These are phyloP conservation scores for Botrylloides violaceus DNA, from an alignment of 23 tunicate species.

Conservation along the genomic window DNA sequence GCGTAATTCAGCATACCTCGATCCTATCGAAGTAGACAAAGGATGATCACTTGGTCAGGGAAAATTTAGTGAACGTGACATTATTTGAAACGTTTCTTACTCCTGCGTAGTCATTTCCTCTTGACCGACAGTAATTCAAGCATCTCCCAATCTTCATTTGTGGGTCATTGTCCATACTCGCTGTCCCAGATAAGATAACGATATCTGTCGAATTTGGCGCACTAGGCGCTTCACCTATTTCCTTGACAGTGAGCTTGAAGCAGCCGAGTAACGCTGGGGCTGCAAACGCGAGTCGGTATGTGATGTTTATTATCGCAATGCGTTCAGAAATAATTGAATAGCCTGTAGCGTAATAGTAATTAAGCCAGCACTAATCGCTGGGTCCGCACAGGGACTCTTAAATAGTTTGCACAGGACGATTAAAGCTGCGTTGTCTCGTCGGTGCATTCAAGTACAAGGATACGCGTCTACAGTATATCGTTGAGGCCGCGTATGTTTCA, in stretches of 20 bases:
- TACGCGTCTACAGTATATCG: too few species aligned
- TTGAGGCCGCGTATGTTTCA: too few species aligned
- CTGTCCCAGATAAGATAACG: conserved; percentile 5
- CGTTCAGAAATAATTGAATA: neutral
- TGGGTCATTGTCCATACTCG: neutral
- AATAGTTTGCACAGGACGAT: neutral
- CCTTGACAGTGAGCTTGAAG: conserved; percentile 13
- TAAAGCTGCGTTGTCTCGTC: neutral
- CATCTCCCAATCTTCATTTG: conserved; percentile 43
- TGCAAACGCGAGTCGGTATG: neutral
- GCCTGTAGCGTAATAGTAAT: neutral
- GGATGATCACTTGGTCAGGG: too few species aligned
- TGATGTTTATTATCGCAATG: neutral
- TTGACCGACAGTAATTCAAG: conserved; percentile 34
- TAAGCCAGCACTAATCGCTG: neutral
- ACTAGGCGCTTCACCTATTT: neutral
- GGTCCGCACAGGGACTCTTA: neutral
- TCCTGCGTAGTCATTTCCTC: conserved; percentile 36
- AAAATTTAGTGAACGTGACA: too few species aligned
- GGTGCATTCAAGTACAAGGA: too few species aligned
- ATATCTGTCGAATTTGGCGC: neutral
- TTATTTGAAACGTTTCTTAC: too few species aligned
- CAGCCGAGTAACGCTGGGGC: conserved; percentile 55
- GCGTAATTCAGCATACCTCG: too few species aligned
- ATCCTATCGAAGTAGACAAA: too few species aligned